Evolutionary conservation across 2,888 invertebrate species (phyloP), one percentile per base, ranked within the genome.

Genomic region (Slavum lentiscoides): DNA sequence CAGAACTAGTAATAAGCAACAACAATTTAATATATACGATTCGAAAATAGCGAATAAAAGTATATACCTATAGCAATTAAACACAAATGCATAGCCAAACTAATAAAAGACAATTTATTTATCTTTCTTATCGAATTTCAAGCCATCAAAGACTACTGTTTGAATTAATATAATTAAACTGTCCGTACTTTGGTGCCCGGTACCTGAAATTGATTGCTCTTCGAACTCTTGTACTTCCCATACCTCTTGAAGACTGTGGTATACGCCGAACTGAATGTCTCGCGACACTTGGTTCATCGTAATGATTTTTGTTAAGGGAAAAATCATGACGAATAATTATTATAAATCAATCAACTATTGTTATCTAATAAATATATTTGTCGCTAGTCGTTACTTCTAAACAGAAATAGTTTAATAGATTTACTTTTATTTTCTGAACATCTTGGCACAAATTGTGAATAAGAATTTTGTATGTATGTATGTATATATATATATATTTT

Each of bases 271-370:
- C 87, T 84, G 86, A 87, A 84, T 88, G 88, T 49, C 86, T 86
- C 58, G 91, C 92, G 84, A 92, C 91, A 85, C 93, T 91, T 83
- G 96, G 95, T 87, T 97, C 96, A 88, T 97, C 97, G 91, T 80
- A 13, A 75, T 58, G 43, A 37, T 15, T 76, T n/a, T 67, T 43
- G 11, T 19, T 68, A 68, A 76, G 64, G 55, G 59, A 68, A 68
- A 76, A 21, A 66, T 39, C 84, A 90, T 89, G 90, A 89, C 23
- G n/a, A 49, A 43, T 11, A 72, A 30, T 91, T 91, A 91, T 91
- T 55, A 53, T 53, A 8, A 53, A 53, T 53, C 7, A 11, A 49
- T 49, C 49, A 49, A 49, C 49, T 49, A 49, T n/a, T n/a, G 21
- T 59, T 43, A 43, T 9, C 9, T 43, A 43, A 43, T 39, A 39